Evolutionary conservation across 2,888 invertebrate genomes (phyloP).

Genomic region (Chymomyza caudatula): DNA sequence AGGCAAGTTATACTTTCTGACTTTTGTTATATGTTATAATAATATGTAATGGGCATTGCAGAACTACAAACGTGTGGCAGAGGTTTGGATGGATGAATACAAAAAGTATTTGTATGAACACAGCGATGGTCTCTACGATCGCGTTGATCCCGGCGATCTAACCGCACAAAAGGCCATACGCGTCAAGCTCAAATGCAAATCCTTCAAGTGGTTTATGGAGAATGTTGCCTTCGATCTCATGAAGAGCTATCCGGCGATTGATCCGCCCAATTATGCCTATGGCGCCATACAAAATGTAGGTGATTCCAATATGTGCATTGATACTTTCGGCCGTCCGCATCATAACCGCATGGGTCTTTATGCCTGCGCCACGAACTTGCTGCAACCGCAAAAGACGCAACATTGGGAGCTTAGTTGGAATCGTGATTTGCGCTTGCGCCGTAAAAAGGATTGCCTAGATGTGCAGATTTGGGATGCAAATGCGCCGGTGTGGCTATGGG

Average conservation of each 20-base stretch:
- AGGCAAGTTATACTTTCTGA: constrained; percentile 39
- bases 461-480: constrained; percentile 85
- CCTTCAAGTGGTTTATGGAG: constrained; percentile 98
- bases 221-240: constrained; percentile 94
- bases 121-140: constrained; percentile 85
- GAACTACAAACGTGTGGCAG: constrained; percentile 96
- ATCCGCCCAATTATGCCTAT: constrained; percentile 88
- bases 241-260: constrained; percentile 92
- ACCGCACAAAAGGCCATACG: constrained; percentile 87
- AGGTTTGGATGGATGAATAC: constrained; percentile 99
- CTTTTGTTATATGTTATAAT: not conserved
- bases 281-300: constrained; percentile 87
- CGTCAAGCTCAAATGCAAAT: constrained; percentile 88
- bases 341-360: constrained; percentile 75
- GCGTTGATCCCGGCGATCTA: constrained; percentile 89
- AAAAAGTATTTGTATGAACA: constrained; percentile 90
- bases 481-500: constrained; percentile 89
- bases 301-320: constrained; percentile 84
- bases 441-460: constrained; percentile 91
- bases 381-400: constrained; percentile 72
- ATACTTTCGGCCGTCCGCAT: constrained; percentile 81
- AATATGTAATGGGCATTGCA: constrained; percentile 63
- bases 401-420: constrained; percentile 77
- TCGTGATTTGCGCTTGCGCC: constrained; percentile 79
- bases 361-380: constrained; percentile 67